Percentiles rank a stretch among this genome's conserved stretches.
These are phyloP conservation scores for Enteromius trimaculatus DNA, from an alignment of 2,797 vertebrate species.

Conservation along the genomic window DNA sequence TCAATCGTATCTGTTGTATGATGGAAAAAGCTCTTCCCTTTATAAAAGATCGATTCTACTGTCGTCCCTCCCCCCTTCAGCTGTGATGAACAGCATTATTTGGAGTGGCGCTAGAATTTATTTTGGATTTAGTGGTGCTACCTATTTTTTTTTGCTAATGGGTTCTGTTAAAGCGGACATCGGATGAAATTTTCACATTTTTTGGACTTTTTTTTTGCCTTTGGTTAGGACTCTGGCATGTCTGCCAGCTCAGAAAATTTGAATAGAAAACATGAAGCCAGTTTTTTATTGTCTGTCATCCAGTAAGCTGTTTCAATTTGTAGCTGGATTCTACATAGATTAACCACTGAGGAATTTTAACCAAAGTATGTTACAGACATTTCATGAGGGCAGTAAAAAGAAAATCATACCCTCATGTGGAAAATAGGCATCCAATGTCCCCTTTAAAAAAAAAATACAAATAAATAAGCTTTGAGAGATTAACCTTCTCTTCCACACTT, in stretches of 20 bases:
- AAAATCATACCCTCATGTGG: background rate
- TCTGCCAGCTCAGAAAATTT: background rate
- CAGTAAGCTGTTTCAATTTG: background rate
- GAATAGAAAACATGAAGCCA: background rate
- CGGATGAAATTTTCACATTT: background rate
- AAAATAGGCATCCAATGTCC: background rate
- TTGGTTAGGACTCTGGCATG: background rate
- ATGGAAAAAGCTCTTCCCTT: conserved; percentile 3
- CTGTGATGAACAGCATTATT: conserved; percentile 14
- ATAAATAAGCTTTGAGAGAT: conserved; percentile 48
- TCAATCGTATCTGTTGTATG: background rate
- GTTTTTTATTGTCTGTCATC: background rate
- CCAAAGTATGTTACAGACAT: background rate
- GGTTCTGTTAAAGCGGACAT: conserved; percentile 20
- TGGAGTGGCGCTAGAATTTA: conserved; percentile 1
- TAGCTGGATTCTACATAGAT: background rate
- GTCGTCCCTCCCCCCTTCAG: background rate
- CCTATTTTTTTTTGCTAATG: background rate
- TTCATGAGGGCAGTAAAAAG: background rate
- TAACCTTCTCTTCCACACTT: background rate
- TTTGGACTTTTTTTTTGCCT: background rate
- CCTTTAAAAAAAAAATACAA: background rate
- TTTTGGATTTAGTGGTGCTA: conserved; percentile 49
- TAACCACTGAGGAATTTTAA: background rate
- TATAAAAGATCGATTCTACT: background rate